Conservation (phyloP, 2,113 vertebrate species). For the Platysteira castanea region DNA sequence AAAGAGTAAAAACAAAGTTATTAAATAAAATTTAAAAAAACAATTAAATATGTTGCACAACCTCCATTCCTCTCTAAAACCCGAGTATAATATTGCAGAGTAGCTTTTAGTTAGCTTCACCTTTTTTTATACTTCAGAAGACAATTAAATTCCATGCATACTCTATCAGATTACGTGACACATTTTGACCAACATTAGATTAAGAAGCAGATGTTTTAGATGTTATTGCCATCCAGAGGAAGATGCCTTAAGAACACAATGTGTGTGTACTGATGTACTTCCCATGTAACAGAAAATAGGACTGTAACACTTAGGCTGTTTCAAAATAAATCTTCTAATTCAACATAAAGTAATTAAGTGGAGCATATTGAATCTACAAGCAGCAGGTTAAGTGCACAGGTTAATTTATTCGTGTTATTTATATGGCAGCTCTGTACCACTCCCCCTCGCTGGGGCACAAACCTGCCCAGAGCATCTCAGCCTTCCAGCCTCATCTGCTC, state of each 20-base stretch:
- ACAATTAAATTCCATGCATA: not conserved
- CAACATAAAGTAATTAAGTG: not conserved
- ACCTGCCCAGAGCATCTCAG: not conserved
- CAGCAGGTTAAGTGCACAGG: not conserved
- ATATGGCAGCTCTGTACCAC: not conserved
- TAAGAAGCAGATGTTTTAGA: not conserved
- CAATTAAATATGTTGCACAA: rapidly evolving
- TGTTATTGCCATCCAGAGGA: constrained; percentile 16
- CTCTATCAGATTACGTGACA: not conserved
- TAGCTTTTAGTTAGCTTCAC: not conserved
- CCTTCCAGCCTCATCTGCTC: not conserved
- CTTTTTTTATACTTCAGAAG: not conserved
- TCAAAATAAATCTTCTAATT: not conserved
- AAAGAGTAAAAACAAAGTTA: not conserved
- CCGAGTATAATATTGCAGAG: not conserved
- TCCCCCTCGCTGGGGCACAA: not conserved
- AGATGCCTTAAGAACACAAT: not conserved
- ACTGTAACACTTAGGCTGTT: not conserved
- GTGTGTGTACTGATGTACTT: not conserved
- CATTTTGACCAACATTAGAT: not conserved
- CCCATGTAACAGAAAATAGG: not conserved
- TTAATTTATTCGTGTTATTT: not conserved
- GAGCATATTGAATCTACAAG: not conserved
- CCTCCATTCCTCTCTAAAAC: not conserved
- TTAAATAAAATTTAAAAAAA: not conserved